Percentiles rank a stretch among this genome's conserved stretches.
phyloP scores from a whole-genome alignment of 2,113 vertebrate species.

The Anhinga rufa region DNA sequence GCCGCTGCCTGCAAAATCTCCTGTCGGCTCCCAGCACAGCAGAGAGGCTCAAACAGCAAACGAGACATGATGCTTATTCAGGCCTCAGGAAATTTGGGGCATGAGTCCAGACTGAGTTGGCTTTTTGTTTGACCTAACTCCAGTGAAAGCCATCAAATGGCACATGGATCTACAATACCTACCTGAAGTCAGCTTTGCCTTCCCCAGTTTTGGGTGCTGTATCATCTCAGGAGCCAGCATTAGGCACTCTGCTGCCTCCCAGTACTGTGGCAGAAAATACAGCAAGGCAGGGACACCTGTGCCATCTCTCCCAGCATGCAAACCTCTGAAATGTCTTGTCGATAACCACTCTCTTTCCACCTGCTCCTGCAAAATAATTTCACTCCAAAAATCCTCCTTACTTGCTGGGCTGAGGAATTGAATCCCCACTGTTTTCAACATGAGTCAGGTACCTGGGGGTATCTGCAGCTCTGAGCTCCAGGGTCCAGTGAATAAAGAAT shows the following conservation, averaged over 20 bases:
- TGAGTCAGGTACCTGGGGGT: neutral
- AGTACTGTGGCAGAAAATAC: neutral
- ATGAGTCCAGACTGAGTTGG: neutral
- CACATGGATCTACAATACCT: neutral
- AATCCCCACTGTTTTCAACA: neutral
- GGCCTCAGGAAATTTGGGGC: neutral
- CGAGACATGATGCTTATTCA: neutral
- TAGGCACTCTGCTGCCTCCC: neutral
- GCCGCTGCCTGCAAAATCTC: neutral
- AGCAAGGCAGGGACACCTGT: neutral
- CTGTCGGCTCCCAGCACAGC: neutral
- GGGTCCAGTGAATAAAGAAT: neutral
- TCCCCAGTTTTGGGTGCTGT: neutral
- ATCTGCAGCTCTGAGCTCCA: neutral
- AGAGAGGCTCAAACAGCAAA: neutral
- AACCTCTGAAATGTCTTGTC: neutral
- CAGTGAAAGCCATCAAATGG: neutral
- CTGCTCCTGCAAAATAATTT: neutral
- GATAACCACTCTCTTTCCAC: neutral
- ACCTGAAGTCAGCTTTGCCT: neutral
- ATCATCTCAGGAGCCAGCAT: neutral
- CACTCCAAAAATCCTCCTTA: neutral
- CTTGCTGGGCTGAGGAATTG: neutral
- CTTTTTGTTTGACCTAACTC: neutral
- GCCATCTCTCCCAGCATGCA: neutral